These are phyloP conservation scores for Scolopax bukidnonensis DNA, from an alignment of 2,797 vertebrate species.

Conservation along the genomic window DNA sequence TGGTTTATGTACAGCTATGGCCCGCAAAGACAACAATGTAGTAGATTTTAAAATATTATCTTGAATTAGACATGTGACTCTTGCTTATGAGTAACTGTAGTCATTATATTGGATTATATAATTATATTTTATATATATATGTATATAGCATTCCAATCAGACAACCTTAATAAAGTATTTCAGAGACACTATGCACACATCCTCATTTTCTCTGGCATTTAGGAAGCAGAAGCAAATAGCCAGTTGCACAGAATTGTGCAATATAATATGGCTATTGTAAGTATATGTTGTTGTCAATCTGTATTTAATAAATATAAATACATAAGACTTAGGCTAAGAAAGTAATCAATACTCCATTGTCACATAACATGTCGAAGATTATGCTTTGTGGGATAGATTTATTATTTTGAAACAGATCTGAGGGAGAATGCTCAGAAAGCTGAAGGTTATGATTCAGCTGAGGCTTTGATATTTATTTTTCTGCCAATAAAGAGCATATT, in stretches of 20 bases:
- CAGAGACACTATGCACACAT: not conserved
- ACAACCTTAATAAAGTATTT: not conserved
- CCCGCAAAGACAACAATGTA: not conserved
- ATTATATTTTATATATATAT: not conserved
- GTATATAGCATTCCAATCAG: not conserved
- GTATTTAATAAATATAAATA: not conserved
- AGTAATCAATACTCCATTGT: not conserved
- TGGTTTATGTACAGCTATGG: not conserved
- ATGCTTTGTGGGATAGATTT: not conserved
- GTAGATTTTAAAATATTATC: not conserved
- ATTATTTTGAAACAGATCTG: not conserved
- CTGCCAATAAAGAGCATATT: not conserved
- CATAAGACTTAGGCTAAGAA: not conserved
- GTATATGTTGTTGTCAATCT: not conserved
- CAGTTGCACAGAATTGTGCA: not conserved
- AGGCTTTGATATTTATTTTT: not conserved
- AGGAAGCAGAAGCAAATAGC: not conserved
- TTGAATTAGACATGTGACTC: not conserved
- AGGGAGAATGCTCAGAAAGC: not conserved
- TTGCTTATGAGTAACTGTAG: not conserved
- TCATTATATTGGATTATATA: not conserved
- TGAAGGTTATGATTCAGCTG: not conserved
- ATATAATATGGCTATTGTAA: not conserved
- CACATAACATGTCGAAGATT: not conserved
- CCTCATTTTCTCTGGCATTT: not conserved